Evolutionary conservation across 2,797 vertebrate genomes (phyloP).

Genomic region (Centropyge bicolor): DNA sequence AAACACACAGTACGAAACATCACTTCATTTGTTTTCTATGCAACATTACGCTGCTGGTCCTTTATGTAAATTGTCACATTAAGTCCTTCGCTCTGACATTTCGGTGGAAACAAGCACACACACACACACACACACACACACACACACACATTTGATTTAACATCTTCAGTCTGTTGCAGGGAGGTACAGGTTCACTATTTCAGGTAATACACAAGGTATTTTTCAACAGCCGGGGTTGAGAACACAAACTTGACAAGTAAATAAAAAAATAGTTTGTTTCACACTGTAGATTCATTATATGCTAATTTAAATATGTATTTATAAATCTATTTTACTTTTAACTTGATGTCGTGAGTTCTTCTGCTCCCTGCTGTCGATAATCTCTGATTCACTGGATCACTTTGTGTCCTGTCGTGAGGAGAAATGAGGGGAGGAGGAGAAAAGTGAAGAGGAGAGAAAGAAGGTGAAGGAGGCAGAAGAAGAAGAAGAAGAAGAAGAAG

Average conservation of each 20-base stretch:
- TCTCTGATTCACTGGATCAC: not conserved
- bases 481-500: not conserved
- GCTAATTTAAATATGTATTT: slow-evolving; percentile 4
- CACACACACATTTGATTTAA: slow-evolving; percentile 11
- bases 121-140: slow-evolving; percentile 20
- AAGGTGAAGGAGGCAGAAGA: not conserved
- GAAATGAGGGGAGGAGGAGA: not conserved
- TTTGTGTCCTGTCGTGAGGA: slow-evolving; percentile 5
- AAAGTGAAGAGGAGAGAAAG: not conserved
- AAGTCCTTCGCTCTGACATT: slow-evolving; percentile 41
- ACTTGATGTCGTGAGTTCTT: not conserved
- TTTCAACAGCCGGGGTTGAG: slow-evolving; percentile 2
- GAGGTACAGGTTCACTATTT: slow-evolving; percentile 54
- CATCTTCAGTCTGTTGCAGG: slow-evolving; percentile 3
- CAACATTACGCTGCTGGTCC: slow-evolving; percentile 42
- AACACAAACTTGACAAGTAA: slow-evolving; percentile 5
- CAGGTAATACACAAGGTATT: slow-evolving; percentile 24
- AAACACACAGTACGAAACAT: slow-evolving; percentile 36
- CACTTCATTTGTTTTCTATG: slow-evolving; percentile 50
- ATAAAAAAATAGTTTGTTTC: slow-evolving; percentile 6
- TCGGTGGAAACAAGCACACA: slow-evolving; percentile 1
- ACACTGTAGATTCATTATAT: not conserved
- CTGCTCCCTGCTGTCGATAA: not conserved
- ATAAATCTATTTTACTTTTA: slow-evolving; percentile 23
- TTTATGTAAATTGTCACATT: slow-evolving; percentile 54